Percentiles rank a stretch among this genome's conserved stretches.
Evolutionary conservation across 2,888 invertebrate genomes (phyloP).

Genomic region (Ethmia dodecea): DNA sequence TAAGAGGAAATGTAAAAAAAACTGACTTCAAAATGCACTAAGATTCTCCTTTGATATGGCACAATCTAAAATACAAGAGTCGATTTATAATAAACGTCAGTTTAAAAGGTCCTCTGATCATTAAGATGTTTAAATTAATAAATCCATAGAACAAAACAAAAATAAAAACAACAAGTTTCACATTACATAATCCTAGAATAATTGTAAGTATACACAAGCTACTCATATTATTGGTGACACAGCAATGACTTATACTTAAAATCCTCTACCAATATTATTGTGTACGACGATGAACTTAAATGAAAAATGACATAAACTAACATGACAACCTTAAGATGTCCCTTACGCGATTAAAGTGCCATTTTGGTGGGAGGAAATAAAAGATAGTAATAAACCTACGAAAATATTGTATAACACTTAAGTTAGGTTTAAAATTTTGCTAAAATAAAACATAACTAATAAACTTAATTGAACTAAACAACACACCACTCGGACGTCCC

Average conservation of each 20-base stretch:
- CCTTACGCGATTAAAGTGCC: slow-evolving; percentile 50
- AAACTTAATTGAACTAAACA: slow-evolving; percentile 78
- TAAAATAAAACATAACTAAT: slow-evolving; percentile 78
- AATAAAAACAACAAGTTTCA: slow-evolving; percentile 32
- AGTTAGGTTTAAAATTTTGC: slow-evolving; percentile 75
- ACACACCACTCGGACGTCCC: slow-evolving; percentile 64
- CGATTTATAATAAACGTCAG: neutral
- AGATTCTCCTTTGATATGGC: slow-evolving; percentile 50
- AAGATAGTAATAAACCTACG: slow-evolving; percentile 67
- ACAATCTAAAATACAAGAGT: slow-evolving; percentile 37
- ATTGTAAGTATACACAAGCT: slow-evolving; percentile 58
- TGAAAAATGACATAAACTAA: slow-evolving; percentile 55
- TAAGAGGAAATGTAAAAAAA: slow-evolving; percentile 37
- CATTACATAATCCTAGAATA: slow-evolving; percentile 48
- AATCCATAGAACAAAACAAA: slow-evolving; percentile 40
- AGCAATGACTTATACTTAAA: slow-evolving; percentile 67
- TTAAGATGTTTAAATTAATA: slow-evolving; percentile 34
- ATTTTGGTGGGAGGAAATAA: slow-evolving; percentile 73
- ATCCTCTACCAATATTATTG: slow-evolving; percentile 55
- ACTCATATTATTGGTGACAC: slow-evolving; percentile 75
- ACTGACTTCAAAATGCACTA: slow-evolving; percentile 24
- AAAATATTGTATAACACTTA: slow-evolving; percentile 76
- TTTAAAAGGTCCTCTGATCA: slow-evolving; percentile 43
- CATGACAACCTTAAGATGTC: slow-evolving; percentile 50
- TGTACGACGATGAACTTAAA: slow-evolving; percentile 46